Conservation (phyloP, 1,140 invertebrate species). For the Bombus huntii region DNA sequence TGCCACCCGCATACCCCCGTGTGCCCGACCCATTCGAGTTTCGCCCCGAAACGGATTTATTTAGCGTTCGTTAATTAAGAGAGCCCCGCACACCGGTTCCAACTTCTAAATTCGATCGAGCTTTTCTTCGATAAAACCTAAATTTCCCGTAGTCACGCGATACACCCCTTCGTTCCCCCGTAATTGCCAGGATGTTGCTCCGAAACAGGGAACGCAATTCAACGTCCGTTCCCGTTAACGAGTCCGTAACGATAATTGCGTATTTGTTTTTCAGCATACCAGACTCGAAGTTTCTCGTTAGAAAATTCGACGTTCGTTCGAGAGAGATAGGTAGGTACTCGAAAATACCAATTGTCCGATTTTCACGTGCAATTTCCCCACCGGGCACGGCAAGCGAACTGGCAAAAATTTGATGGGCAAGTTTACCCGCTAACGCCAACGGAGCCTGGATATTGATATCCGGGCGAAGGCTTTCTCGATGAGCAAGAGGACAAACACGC, state of each 20-base stretch:
- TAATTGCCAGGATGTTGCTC: conserved; percentile 28
- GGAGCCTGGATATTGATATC: conserved; percentile 35
- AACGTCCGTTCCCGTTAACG: conserved; percentile 38
- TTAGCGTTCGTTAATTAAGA: conserved; percentile 52
- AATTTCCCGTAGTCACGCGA: conserved; percentile 51
- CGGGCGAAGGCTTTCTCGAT: not conserved
- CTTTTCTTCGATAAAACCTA: conserved; percentile 53
- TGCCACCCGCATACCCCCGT: conserved; percentile 2
- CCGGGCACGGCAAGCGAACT: not conserved
- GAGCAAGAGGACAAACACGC: conserved; percentile 37
- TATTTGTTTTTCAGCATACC: not conserved
- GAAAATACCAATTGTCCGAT: not conserved
- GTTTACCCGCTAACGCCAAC: conserved; percentile 1
- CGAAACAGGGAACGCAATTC: conserved; percentile 41
- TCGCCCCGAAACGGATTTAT: conserved; percentile 38
- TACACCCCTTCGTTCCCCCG: conserved; percentile 9
- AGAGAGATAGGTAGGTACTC: not conserved
- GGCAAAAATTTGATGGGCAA: conserved; percentile 28
- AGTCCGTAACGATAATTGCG: conserved; percentile 24
- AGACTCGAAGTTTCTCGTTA: not conserved
- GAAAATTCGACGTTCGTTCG: not conserved
- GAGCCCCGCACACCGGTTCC: conserved; percentile 40
- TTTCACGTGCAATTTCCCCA: not conserved
- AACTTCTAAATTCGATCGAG: conserved; percentile 55
- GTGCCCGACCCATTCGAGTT: conserved; percentile 17